phyloP scores from a whole-genome alignment of 2,797 vertebrate genomes.

The Ispidina lecontei region DNA sequence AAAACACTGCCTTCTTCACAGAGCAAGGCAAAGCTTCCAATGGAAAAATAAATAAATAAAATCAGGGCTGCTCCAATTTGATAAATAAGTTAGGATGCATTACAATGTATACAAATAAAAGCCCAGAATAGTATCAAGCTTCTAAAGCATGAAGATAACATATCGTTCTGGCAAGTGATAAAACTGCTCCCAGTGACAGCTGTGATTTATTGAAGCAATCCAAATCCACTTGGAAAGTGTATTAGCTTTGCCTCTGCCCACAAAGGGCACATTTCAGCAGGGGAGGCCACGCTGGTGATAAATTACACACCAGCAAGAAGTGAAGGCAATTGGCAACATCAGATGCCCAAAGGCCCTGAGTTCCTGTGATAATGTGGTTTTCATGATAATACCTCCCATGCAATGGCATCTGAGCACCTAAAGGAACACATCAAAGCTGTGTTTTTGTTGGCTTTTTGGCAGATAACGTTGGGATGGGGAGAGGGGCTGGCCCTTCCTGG shows the following conservation, averaged over 20 bases:
- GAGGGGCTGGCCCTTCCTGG: not conserved
- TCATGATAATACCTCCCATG: conserved; percentile 54
- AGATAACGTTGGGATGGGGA: not conserved
- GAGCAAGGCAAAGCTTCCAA: not conserved
- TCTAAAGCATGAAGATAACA: conserved; percentile 71
- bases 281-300: conserved; percentile 69
- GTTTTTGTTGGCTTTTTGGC: not conserved
- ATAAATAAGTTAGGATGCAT: conserved; percentile 57
- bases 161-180: conserved; percentile 78
- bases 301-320: conserved; percentile 72
- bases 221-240: conserved; percentile 78
- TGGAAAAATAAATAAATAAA: not conserved
- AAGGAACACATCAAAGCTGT: conserved; percentile 56
- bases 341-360: conserved; percentile 70
- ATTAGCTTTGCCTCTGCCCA: conserved; percentile 79
- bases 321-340: conserved; percentile 75
- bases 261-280: conserved; percentile 71
- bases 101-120: conserved; percentile 73
- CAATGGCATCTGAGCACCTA: conserved; percentile 19
- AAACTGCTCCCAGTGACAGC: conserved; percentile 77
- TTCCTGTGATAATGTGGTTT: conserved; percentile 67
- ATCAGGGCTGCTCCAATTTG: conserved; percentile 39
- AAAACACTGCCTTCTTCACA: not conserved
- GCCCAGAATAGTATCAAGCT: conserved; percentile 29
- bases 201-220: conserved; percentile 85